Evolutionary conservation across 2,888 invertebrate genomes (phyloP), one percentile per base, ranked within the genome.

Genomic region (Lacanobia wlatinum): DNA sequence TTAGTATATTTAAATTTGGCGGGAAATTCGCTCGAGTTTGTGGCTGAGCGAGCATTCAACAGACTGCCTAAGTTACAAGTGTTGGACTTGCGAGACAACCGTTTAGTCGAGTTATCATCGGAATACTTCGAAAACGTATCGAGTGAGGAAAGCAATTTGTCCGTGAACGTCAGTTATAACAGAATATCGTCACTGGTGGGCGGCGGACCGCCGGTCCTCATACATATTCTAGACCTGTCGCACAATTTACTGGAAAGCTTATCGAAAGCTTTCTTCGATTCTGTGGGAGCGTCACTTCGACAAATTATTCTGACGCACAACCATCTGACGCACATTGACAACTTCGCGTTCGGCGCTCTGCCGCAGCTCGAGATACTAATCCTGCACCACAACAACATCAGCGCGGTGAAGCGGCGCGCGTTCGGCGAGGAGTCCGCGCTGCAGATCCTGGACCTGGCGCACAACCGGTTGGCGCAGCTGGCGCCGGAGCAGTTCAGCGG

Each of bases 1-100:
- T 94, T 99, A 70, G 96, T 97, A 58, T 98, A 97, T 76, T 94
- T 99, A 68, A 97, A 98, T 87, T 93, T 99, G 74, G 97, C 98
- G 3, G 97, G 98, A 83, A 99, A 99, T 91, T 94, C 96, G 28
- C 94, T 99, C 61, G 95, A 95, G 43, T 95, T 95, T 52, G 96
- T 99, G 61, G 97, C 97, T 0, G 96, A 97, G 7, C 96, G 96
- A n/a, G 97, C 98, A 0, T 98, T 99, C 83, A 94, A 95, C 6
- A 97, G 97, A 70, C 92, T 98, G 76, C 97, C 98, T 0, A 97
- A 96, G 80, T 92, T 99, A 66, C 96, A 97, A 64, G 97, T 97
- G 70, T 92, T 98, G 18, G 98, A 98, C 89, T 91, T 98, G 70
- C 98, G 98, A 90, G 97, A 97, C 78, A 98, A 98, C 89, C 95